Evolutionary conservation across 2,113 vertebrate species (phyloP), one percentile per base, ranked within the genome.

Genomic region (Lepisosteus osseus): DNA sequence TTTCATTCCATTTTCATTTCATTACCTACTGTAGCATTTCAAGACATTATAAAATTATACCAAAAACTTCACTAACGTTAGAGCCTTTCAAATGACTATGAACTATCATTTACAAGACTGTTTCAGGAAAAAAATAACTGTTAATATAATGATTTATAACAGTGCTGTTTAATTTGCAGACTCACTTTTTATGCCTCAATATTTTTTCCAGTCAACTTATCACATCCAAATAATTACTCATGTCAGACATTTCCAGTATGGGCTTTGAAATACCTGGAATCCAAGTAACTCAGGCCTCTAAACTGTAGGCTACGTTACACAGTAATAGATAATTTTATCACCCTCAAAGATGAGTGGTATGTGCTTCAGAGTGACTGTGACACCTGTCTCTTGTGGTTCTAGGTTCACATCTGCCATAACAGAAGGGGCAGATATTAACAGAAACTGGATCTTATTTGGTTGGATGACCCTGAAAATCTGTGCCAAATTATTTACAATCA

Each of bases 401-500:
- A 76, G 76, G 54, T 51, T 76, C 61, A 80, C 87, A 89, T 85
- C 88, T 89, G 89, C 81, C 79, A 70, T 76, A 87, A 86, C 87
- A 90, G 89, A 87, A 80, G 86, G 90, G 42, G 76, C 55, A 12
- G 71, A 80, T 82, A 83, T 77, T 82, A 83, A 79, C 84, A 85
- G 82, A 76, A 78, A 85, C 80, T 76, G 69, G 71, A 76, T 77
- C 80, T 72, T 78, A 68, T 74, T 82, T 74, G 84, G 76, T 82
- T 77, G 82, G 83, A 59, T 86, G 87, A 91, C 84, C 87, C 82
- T 70, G 62, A 78, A 72, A 88, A 81, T 82, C 78, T 76, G 74
- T 81, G 88, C 86, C 88, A 90, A 88, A 91, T 91, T 89, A 91
- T 91, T 92, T 91, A 90, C 88, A 90, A 89, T 90, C 85, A 88